Evolutionary conservation across 1,140 invertebrate genomes (phyloP), one percentile per base, ranked within the genome.

Genomic region (Sycophaga agraensis): DNA sequence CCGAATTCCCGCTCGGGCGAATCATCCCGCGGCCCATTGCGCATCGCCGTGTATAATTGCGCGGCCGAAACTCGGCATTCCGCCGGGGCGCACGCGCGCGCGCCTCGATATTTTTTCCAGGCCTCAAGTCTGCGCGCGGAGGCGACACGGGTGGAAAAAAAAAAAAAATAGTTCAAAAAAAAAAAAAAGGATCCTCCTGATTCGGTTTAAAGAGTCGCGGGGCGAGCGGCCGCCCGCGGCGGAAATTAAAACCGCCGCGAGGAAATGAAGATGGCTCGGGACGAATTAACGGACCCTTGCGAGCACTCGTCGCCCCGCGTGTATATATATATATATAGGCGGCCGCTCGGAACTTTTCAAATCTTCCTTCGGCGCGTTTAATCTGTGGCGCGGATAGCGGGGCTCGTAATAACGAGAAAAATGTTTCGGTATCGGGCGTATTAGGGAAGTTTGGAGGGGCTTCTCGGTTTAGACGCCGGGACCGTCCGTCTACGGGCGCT

Each of bases 181-280:
- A n/a, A 40, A 40, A 14, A n/a, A 40, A 40, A 40, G 37, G 4
- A 16, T 16, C 11, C 31, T 12, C 21, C 40, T 55, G 26, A 56
- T 56, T 45, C 42, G 26, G 40, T 56, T n/a, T 56, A 56, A 35
- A 34, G 19, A 35, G 54, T 31, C 40, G 22, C 21, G 42, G 19
- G 3, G 46, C 46, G 28, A 43, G 26, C 35, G 22, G 3, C 26
- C 26, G 42, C 26, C 11, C 17, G 11, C 1, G 31, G 22, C 54
- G 54, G 54, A 56, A 56, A 56, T 46, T 56, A 56, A 56, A 56
- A 56, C 54, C 54, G 42, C 54, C 39, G 12, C 53, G 21, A 31
- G 40, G 54, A 56, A 56, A 46, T 46, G 54, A 46, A 45, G 53
- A 43, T 45, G 40, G 51, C 39, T n/a, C n/a, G n/a, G 37, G 7